Evolutionary conservation across 2,888 invertebrate species (phyloP), one percentile per base, ranked within the genome.

Genomic region (Scaptomyza tumidula): DNA sequence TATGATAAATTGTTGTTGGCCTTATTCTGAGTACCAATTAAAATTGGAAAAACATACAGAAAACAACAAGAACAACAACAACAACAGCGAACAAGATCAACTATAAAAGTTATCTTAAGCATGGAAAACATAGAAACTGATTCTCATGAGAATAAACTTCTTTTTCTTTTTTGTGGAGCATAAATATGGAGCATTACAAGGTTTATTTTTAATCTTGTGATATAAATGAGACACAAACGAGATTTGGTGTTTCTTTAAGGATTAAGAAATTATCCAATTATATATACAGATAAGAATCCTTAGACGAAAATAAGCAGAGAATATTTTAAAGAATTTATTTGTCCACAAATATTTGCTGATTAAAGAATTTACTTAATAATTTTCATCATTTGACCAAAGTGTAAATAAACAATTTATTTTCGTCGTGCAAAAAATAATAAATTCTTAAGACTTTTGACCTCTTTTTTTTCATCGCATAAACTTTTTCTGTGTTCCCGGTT

Each of bases 1-100:
- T 70, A 85, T 84, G 80, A 87, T 84, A 76, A 84, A 84, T 84
- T 60, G 86, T 82, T 76, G 69, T 58, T 76, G 76, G 73, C 66
- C 83, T 39, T 87, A 61, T 87, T 87, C 83, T 70, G 82, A 78
- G 87, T 83, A 83, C 85, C 82, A 83, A 83, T 83, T 83, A 83
- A 83, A 79, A 39, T 55, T 48, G 55, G 52, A 61, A 71, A 50
- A 71, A 59, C n/a, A 49, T 43, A 65, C 31, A 43, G 37, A 35
- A 14, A 50, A 70, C 19, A 19, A 19, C 19, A 19, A 66, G 37
- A 66, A 41, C 19, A 62, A 49, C n/a, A 50, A 70, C 19, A 19
- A 19, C 19, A 19, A 66, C 58, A 61, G 3, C 37, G 37, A 66
- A 41, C 19, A 62, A 49, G 56, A 61, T 45, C 43, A 60, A 27